Evolutionary conservation across 37 sponge, comb jelly and placozoan species (phyloP).

Genomic region (Cliona cf. orientalis): DNA sequence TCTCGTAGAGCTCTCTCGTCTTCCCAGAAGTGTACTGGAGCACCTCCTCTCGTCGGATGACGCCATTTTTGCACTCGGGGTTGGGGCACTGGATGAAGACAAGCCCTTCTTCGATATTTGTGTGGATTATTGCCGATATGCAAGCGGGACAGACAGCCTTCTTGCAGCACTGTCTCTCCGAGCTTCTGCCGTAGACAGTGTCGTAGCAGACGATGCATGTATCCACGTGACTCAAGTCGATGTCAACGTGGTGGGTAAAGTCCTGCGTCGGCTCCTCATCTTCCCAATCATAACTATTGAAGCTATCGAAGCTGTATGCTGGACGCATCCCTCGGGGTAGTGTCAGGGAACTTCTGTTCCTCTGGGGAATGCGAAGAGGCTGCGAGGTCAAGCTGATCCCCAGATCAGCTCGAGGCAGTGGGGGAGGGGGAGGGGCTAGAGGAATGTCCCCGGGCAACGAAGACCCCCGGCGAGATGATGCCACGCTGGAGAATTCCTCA

Average conservation of each 20-base stretch:
- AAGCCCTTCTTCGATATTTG: conserved; percentile 47
- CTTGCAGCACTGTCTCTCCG: conserved; percentile 49
- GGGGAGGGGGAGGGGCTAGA: conserved; percentile 41
- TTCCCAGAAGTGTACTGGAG: background rate
- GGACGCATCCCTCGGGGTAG: no score
- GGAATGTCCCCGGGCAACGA: background rate
- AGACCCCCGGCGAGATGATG: conserved; percentile 6
- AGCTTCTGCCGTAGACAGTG: background rate
- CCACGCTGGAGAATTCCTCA: conserved; percentile 15
- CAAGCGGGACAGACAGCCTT: conserved; percentile 51
- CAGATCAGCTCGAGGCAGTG: background rate
- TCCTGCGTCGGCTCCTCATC: no score
- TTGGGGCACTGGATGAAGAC: conserved; percentile 63
- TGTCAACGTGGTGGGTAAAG: background rate
- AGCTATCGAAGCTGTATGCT: background rate
- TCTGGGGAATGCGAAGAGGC: background rate
- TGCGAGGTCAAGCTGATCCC: background rate
- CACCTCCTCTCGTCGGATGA: conserved; percentile 20
- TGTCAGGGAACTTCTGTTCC: background rate
- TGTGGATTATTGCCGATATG: conserved; percentile 22
- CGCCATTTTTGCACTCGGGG: conserved; percentile 46
- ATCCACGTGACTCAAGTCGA: background rate
- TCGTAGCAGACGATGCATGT: conserved; percentile 55
- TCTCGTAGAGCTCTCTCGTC: conserved; percentile 33
- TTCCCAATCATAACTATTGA: background rate